Percentiles rank a stretch among this genome's conserved stretches.
Evolutionary conservation across 2,888 invertebrate genomes (phyloP).

Genomic region (Terebella lapidaria): DNA sequence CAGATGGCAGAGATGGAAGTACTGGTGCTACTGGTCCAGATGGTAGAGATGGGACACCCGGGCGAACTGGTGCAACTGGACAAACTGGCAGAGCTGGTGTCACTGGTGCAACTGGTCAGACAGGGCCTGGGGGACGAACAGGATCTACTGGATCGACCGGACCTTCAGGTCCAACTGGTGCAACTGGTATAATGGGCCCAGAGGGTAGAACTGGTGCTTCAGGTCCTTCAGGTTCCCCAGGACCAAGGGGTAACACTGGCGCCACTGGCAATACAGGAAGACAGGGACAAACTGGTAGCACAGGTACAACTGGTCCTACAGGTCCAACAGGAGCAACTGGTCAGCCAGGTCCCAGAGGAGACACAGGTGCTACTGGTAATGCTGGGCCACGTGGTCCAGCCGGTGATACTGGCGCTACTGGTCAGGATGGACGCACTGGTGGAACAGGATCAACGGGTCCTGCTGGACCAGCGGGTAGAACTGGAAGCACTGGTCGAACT

Average conservation of each 20-base stretch:
- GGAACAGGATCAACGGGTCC: not conserved
- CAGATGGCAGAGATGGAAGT: not conserved
- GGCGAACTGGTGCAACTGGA: not conserved
- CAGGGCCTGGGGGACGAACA: not conserved
- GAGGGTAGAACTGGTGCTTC: not conserved
- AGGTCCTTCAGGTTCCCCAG: conserved; percentile 4
- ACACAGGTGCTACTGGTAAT: conserved; percentile 9
- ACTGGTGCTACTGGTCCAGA: conserved; percentile 6
- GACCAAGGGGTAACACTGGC: conserved; percentile 7
- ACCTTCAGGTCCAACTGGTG: conserved; percentile 4
- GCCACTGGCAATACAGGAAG: not conserved
- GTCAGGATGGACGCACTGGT: not conserved
- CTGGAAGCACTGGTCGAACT: not conserved
- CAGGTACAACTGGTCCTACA: conserved; percentile 4
- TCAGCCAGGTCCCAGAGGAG: conserved; percentile 11
- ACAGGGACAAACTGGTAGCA: no score
- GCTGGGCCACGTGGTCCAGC: not conserved
- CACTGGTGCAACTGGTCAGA: not conserved
- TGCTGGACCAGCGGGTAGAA: not conserved
- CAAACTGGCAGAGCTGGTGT: not conserved
- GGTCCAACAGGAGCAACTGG: conserved; percentile 12
- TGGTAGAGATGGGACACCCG: no score
- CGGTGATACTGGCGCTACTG: not conserved
- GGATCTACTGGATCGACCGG: conserved; percentile 10
- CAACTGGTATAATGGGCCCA: conserved; percentile 4